These are phyloP conservation scores for Sebastes hubbsi DNA, from an alignment of 2,797 vertebrate genomes.

Conservation along the genomic window DNA sequence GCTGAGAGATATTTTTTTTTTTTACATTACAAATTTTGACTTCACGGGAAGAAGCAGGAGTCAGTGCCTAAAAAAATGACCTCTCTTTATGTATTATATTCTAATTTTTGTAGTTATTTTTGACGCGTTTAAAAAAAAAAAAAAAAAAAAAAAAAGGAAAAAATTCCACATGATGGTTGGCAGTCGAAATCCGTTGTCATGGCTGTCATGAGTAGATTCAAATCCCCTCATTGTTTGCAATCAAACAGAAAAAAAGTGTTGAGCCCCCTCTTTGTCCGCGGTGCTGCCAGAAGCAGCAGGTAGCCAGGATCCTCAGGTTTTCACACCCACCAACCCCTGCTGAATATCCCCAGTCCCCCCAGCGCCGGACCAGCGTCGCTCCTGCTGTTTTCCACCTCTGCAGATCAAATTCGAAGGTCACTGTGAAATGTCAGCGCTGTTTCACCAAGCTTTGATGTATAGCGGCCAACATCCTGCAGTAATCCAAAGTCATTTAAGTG, in stretches of 20 bases:
- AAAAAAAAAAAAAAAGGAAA: background rate
- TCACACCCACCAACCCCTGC: slow-evolving; percentile 48
- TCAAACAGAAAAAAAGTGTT: slow-evolving; percentile 59
- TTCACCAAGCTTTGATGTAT: slow-evolving; percentile 41
- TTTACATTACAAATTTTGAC: slow-evolving; percentile 9
- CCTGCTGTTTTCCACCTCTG: slow-evolving; percentile 67
- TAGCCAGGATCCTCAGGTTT: slow-evolving; percentile 77
- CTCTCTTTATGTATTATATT: background rate
- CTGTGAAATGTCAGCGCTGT: slow-evolving; percentile 51
- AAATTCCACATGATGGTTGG: slow-evolving; percentile 46
- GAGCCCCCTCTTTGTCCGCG: slow-evolving; percentile 61
- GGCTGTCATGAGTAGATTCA: slow-evolving; percentile 62
- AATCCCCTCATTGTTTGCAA: slow-evolving; percentile 78
- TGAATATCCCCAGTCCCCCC: slow-evolving; percentile 28
- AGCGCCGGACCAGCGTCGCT: slow-evolving; percentile 41
- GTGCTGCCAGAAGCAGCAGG: slow-evolving; percentile 80
- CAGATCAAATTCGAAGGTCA: slow-evolving; percentile 61
- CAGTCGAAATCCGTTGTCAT: slow-evolving; percentile 74
- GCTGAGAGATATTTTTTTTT: background rate
- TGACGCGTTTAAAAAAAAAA: background rate
- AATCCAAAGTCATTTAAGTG: slow-evolving; percentile 22
- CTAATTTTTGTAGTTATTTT: slow-evolving; percentile 14
- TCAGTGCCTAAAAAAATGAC: slow-evolving; percentile 39
- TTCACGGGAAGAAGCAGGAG: slow-evolving; percentile 2
- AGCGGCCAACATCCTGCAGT: slow-evolving; percentile 38